Percentiles rank a stretch among this genome's conserved stretches.
Evolutionary conservation across 2,797 vertebrate species (phyloP).

Genomic region (Tangara arthus): DNA sequence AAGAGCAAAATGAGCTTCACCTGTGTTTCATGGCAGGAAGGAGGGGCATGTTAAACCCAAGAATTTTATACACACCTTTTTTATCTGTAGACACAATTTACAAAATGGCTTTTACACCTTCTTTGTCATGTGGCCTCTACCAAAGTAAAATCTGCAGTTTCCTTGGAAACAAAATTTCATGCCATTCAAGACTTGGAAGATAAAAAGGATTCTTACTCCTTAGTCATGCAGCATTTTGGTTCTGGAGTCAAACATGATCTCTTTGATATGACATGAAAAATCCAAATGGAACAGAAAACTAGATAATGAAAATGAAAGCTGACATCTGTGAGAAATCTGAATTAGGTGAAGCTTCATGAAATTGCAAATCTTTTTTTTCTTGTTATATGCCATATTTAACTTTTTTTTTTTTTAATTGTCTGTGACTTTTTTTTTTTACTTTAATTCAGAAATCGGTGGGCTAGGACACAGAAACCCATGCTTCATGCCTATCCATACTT

Average conservation of each 20-base stretch:
- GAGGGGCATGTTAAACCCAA: not conserved
- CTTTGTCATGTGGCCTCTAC: not conserved
- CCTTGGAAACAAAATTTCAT: conserved; percentile 46
- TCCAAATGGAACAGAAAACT: not conserved
- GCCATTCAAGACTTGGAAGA: not conserved
- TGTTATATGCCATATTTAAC: not conserved
- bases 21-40: not conserved
- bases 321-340: not conserved
- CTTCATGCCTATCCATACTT: not conserved
- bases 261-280: not conserved
- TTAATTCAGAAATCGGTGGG: not conserved
- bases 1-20: not conserved
- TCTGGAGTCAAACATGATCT: not conserved
- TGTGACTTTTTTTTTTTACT: not conserved
- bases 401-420: not conserved
- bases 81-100: not conserved
- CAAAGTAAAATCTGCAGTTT: conserved; percentile 2
- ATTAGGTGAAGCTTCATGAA: not conserved
- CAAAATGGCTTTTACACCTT: not conserved
- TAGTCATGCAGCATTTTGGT: not conserved
- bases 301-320: not conserved
- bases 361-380: not conserved
- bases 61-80: not conserved
- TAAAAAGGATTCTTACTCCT: not conserved
- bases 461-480: not conserved